Conservation (phyloP, 1,140 invertebrate species). For the Drosophila elegans region DNA sequence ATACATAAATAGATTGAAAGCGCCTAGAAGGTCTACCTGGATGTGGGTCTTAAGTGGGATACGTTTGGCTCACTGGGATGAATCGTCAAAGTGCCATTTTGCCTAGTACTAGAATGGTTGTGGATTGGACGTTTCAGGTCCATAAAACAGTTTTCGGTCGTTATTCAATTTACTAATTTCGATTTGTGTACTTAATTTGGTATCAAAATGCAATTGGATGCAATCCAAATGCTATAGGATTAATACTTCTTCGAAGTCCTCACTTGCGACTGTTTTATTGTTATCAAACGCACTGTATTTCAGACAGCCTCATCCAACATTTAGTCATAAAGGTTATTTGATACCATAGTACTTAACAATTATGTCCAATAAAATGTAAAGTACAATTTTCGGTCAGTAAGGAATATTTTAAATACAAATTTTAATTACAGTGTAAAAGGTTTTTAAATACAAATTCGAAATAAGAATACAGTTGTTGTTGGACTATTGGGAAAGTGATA, state of each 20-base stretch:
- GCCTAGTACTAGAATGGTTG: background rate
- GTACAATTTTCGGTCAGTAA: background rate
- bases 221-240: constrained; percentile 1
- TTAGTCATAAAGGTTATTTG: constrained; percentile 5
- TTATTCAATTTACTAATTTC: background rate
- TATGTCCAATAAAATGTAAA: background rate
- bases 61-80: constrained; percentile 30
- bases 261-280: constrained; percentile 1
- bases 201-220: constrained; percentile 3
- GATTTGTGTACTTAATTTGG: background rate
- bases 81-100: constrained; percentile 1
- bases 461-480: background rate
- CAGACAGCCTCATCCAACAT: background rate
- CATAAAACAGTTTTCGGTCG: constrained; percentile 14
- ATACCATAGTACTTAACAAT: background rate
- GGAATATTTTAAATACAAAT: background rate
- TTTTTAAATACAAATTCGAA: background rate
- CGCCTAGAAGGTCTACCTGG: constrained; percentile 16
- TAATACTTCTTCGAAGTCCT: constrained; percentile 2
- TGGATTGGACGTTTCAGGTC: constrained; percentile 11
- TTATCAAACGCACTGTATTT: constrained; percentile 4
- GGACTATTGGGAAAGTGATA: background rate
- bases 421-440: background rate
- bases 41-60: constrained; percentile 19
- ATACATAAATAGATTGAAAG: constrained; percentile 48